Percentiles rank a stretch among this genome's conserved stretches.
phyloP scores from a whole-genome alignment of 2,113 vertebrate genomes.

The Gopherus flavomarginatus region DNA sequence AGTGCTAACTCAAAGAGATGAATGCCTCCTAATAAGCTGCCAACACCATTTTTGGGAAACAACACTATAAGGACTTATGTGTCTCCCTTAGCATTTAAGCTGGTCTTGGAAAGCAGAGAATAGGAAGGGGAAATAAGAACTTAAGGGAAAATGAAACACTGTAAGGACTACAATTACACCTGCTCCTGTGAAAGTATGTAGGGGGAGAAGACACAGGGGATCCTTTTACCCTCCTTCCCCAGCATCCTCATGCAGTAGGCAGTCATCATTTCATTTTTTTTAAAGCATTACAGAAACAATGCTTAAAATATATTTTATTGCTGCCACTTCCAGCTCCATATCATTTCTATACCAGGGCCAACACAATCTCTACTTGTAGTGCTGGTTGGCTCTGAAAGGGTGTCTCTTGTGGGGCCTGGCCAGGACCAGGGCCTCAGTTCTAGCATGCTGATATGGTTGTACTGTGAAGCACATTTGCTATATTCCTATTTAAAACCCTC shows the following conservation, averaged over 20 bases:
- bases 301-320: constrained; percentile 28
- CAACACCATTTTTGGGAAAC: constrained; percentile 62
- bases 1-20: constrained; percentile 28
- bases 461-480: not conserved
- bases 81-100: constrained; percentile 67
- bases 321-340: constrained; percentile 18
- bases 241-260: not conserved
- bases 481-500: constrained; percentile 18
- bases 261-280: not conserved
- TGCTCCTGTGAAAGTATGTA: not conserved
- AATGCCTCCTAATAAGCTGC: constrained; percentile 38
- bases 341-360: constrained; percentile 17
- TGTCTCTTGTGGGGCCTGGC: constrained; percentile 27
- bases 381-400: not conserved
- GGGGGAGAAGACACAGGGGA: not conserved
- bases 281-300: not conserved
- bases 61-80: constrained; percentile 43
- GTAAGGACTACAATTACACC: not conserved
- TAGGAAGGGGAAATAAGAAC: constrained; percentile 36
- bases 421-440: constrained; percentile 12
- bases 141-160: constrained; percentile 1
- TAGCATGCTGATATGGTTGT: constrained; percentile 5
- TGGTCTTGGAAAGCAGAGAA: constrained; percentile 54
- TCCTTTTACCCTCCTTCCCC: not conserved
- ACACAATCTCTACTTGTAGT: constrained; percentile 16